phyloP scores from a whole-genome alignment of 2,113 vertebrate species.

The Thalassoma bifasciatum region DNA sequence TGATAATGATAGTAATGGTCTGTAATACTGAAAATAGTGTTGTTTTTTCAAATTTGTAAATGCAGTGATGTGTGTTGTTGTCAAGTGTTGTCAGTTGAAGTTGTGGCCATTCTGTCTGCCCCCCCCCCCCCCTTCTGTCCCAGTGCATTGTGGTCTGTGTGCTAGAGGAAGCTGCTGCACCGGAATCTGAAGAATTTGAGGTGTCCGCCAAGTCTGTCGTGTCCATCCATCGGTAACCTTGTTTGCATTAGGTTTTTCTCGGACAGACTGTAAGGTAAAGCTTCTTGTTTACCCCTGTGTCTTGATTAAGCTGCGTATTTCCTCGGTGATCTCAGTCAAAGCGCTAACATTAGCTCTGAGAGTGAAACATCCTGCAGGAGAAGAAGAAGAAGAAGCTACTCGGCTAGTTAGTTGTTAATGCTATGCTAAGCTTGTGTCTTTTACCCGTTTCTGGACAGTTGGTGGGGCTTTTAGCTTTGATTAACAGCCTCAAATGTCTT shows the following conservation, averaged over 20 bases:
- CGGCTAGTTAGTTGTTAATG: slow-evolving; percentile 49
- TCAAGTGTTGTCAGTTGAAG: background rate
- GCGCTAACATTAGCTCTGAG: slow-evolving; percentile 53
- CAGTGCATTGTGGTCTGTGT: slow-evolving; percentile 74
- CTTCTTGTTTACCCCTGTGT: background rate
- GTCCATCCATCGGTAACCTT: background rate
- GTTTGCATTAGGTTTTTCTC: background rate
- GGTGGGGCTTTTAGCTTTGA: slow-evolving; percentile 2
- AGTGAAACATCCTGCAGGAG: slow-evolving; percentile 52
- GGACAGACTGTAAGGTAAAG: slow-evolving; percentile 40
- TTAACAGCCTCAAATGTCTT: background rate
- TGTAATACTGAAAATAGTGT: too few relatives aligned
- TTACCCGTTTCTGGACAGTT: slow-evolving; percentile 1
- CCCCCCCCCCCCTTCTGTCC: slow-evolving; percentile 15
- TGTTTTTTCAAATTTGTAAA: too few relatives aligned
- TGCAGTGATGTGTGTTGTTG: too few relatives aligned
- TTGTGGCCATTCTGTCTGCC: background rate
- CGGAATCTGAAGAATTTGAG: slow-evolving; percentile 82
- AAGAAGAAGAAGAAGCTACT: too few relatives aligned
- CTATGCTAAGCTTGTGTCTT: slow-evolving; percentile 22
- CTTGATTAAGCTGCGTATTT: background rate
- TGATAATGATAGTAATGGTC: too few relatives aligned
- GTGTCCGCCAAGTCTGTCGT: slow-evolving; percentile 68
- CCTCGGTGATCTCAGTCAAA: background rate
- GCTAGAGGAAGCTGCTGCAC: slow-evolving; percentile 67